Evolutionary conservation across 2,888 invertebrate genomes (phyloP).

Genomic region (Ditylenchus weischeri): DNA sequence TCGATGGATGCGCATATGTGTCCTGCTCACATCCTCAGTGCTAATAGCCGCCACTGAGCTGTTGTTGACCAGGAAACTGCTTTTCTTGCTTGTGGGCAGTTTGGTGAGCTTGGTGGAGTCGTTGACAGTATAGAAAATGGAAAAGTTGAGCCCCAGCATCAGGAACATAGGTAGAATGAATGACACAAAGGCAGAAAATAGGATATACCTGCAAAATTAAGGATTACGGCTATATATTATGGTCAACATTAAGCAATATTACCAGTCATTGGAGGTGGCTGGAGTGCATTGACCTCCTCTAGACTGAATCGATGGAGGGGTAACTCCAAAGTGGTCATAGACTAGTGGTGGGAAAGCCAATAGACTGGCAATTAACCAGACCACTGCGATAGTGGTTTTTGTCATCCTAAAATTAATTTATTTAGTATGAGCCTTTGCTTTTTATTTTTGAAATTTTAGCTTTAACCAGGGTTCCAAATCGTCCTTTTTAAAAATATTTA

Average conservation of each 20-base stretch:
- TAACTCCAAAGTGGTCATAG: constrained; percentile 32
- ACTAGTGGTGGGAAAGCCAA: constrained; percentile 92
- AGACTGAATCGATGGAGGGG: constrained; percentile 5
- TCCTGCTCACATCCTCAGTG: constrained; percentile 20
- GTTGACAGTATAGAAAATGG: constrained; percentile 51
- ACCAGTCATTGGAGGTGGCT: constrained; percentile 10
- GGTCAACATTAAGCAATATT: too few species aligned
- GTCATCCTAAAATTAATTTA: constrained; percentile 41
- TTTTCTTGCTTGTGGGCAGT: constrained; percentile 23
- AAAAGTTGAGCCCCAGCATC: constrained; percentile 51
- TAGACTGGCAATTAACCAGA: constrained; percentile 90
- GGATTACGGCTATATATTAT: constrained; percentile 28
- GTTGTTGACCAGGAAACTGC: neutral
- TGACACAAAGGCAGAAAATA: constrained; percentile 55
- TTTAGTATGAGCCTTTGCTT: neutral
- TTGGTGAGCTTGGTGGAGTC: constrained; percentile 38
- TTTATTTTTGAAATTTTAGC: neutral
- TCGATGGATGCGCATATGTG: constrained; percentile 45
- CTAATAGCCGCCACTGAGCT: constrained; percentile 8
- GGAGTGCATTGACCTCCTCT: neutral
- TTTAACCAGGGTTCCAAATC: neutral
- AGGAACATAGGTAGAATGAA: constrained; percentile 54
- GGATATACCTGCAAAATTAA: constrained; percentile 46
- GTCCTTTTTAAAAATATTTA: neutral
- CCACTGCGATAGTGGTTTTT: constrained; percentile 59